Evolutionary conservation across 1,140 invertebrate genomes (phyloP).

Genomic region (Bradynema listronoti): DNA sequence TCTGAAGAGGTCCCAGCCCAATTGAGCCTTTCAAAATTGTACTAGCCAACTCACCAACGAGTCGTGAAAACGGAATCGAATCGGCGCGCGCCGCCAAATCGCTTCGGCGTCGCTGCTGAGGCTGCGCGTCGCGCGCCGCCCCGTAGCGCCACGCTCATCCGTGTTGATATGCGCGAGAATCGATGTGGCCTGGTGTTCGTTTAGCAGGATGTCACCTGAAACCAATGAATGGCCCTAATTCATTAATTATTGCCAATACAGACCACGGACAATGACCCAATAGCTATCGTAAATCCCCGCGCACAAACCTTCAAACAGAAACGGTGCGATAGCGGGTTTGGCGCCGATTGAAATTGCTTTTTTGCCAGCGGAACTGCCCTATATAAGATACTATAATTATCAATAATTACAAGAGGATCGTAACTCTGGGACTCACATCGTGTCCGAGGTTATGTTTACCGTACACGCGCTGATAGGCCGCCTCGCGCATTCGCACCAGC

Average conservation of each 20-base stretch:
- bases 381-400: not conserved
- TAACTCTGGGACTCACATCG: constrained; percentile 12
- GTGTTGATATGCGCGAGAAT: constrained; percentile 42
- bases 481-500: constrained; percentile 4
- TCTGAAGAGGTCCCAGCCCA: not conserved
- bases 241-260: too few relatives aligned
- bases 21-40: constrained; percentile 9
- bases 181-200: constrained; percentile 38
- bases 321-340: constrained; percentile 29
- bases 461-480: constrained; percentile 4
- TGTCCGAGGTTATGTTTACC: not conserved
- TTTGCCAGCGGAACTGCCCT: constrained; percentile 23
- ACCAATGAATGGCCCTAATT: too few relatives aligned
- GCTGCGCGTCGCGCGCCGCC: constrained; percentile 27
- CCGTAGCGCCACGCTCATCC: too few relatives aligned
- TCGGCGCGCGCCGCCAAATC: constrained; percentile 43
- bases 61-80: constrained; percentile 53
- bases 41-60: constrained; percentile 31
- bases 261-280: constrained; percentile 17
- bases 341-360: constrained; percentile 24
- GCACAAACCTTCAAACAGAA: constrained; percentile 41
- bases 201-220: constrained; percentile 53
- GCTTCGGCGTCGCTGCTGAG: constrained; percentile 46
- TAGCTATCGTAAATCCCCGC: not conserved
- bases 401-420: not conserved